Evolutionary conservation across 2,888 invertebrate species (phyloP).

Genomic region (Pemphredon lugubris): DNA sequence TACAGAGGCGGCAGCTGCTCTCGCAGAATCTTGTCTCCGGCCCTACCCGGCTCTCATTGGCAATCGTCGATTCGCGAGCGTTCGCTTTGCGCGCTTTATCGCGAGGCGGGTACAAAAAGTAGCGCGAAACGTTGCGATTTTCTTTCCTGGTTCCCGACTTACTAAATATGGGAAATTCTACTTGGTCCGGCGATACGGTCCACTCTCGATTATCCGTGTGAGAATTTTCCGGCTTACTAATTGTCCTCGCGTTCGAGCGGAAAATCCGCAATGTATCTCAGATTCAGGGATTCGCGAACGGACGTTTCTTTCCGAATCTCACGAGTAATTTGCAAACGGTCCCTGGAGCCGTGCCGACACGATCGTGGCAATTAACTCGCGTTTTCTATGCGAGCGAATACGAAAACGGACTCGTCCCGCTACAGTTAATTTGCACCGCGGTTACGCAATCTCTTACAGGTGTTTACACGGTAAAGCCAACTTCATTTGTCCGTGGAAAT

Average conservation of each 20-base stretch:
- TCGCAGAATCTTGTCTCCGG: constrained; percentile 39
- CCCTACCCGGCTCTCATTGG: constrained; percentile 33
- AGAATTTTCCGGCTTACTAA: too few species aligned
- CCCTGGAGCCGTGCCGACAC: too few species aligned
- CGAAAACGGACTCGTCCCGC: neutral
- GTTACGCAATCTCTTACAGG: constrained; percentile 37
- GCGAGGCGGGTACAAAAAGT: constrained; percentile 16
- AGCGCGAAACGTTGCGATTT: neutral
- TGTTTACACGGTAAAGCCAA: constrained; percentile 40
- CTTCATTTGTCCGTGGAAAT: constrained; percentile 53
- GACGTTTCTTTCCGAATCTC: too few species aligned
- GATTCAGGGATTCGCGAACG: too few species aligned
- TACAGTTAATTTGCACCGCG: constrained; percentile 20
- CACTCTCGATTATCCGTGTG: too few species aligned
- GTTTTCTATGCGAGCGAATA: neutral
- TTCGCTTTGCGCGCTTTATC: constrained; percentile 36
- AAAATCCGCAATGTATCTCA: too few species aligned
- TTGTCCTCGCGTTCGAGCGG: too few species aligned
- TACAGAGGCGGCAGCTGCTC: constrained; percentile 51
- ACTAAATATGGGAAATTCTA: neutral
- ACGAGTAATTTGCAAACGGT: too few species aligned
- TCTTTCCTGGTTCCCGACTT: neutral
- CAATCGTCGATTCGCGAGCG: constrained; percentile 41
- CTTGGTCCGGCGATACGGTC: too few species aligned
- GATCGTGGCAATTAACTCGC: too few species aligned